Evolutionary conservation across 2,797 vertebrate species (phyloP).

Genomic region (Pachyuromys duprasi): DNA sequence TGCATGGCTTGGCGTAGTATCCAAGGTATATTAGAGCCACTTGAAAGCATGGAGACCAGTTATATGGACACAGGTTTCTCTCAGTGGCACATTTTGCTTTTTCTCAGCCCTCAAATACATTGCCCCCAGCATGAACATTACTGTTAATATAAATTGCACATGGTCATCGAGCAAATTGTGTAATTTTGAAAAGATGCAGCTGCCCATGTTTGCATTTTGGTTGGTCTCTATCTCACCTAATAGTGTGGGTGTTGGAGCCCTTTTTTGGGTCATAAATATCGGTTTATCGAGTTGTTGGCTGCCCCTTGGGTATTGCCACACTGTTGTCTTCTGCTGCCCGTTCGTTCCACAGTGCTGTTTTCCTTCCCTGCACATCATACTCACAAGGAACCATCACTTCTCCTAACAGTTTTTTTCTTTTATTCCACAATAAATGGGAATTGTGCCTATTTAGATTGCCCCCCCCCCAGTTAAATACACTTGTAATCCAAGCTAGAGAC

Average conservation of each 20-base stretch:
- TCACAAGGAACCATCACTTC: neutral
- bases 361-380: conserved; percentile 39
- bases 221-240: conserved; percentile 59
- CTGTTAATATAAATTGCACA: conserved; percentile 71
- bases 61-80: conserved; percentile 77
- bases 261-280: neutral
- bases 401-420: conserved; percentile 55
- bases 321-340: conserved; percentile 43
- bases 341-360: conserved; percentile 53
- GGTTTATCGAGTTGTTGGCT: conserved; percentile 53
- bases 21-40: conserved; percentile 67
- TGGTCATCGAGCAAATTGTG: conserved; percentile 63
- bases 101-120: conserved; percentile 76
- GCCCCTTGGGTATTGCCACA: conserved; percentile 27
- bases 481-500: conserved; percentile 70
- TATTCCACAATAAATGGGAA: conserved; percentile 71
- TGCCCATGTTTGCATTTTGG: conserved; percentile 63
- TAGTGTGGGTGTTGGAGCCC: neutral
- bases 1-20: conserved; percentile 78
- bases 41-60: conserved; percentile 77
- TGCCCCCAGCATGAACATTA: conserved; percentile 74
- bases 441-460: conserved; percentile 76
- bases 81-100: conserved; percentile 80
- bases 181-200: conserved; percentile 67
- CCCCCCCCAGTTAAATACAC: conserved; percentile 64